Base-by-base conservation (phyloP, 2,888 invertebrate species). In the Hyppa rectilinea region DNA sequence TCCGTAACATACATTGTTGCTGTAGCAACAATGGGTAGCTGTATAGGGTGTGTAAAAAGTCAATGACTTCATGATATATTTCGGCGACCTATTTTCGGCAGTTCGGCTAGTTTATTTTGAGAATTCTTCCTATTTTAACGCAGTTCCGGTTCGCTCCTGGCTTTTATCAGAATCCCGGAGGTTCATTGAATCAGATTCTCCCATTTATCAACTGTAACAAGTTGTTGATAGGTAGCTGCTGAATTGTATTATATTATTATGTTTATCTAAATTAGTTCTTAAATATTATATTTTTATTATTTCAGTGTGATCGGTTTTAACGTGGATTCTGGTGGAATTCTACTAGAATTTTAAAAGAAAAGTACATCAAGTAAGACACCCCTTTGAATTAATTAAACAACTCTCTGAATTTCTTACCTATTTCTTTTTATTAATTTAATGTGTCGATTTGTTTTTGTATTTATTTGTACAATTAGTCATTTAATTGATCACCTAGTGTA, bases 31-130 rank as follows among this genome's bases (percentile, higher is more conserved):
- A 17, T 59, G 50, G 2, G 14, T 55, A 26, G 40, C 43, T 64
- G n/a, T 65, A n/a, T 61, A 61, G 10, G 58, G 53, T 55, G 50
- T 56, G 38, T 53, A 47, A 50, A 59, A 86, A 88, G 88, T 86
- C 88, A 87, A 83, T 87, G 89, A 89, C 88, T 86, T 83, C 65
- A 43, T 68, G 59, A 75, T 71, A 78, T 85, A 71, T 85, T 87
- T 84, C 81, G 80, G 68, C 92, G 94, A 93, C 94, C 94, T 91
- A 94, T 91, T 90, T 93, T 83, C 73, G 68, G 56, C 82, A 63
- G 80, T 92, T 83, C 69, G 68, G 56, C 82, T 63, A 80, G 88
- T 92, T 92, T 94, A 94, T 94, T 93, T 93, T 91, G 80, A 87
- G 92, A 88, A 87, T 86, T 88, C 84, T 87, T 87, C 83, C 87